Conservation (phyloP, 2,113 vertebrate genomes). For the Leucoraja erinaceus region DNA sequence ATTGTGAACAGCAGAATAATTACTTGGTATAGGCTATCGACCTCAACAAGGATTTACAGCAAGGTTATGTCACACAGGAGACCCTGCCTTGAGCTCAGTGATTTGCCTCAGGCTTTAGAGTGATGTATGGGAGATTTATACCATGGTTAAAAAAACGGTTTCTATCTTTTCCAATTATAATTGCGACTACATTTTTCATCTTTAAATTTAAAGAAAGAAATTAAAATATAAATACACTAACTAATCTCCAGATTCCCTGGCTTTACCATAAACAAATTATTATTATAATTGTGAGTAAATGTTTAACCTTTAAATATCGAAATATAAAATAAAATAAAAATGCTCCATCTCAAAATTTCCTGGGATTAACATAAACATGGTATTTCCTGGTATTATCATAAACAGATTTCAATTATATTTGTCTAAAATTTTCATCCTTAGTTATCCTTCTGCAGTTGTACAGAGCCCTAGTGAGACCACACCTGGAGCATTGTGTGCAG, state of each 20-base stretch:
- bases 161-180: not conserved
- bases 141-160: not conserved
- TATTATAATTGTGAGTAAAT: too few relatives aligned
- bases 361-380: too few relatives aligned
- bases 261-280: too few relatives aligned
- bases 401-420: too few relatives aligned
- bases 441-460: too few relatives aligned
- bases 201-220: not conserved
- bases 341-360: too few relatives aligned
- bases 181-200: not conserved
- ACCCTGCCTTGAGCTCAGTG: not conserved
- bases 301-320: too few relatives aligned
- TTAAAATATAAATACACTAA: not conserved
- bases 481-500: too few relatives aligned
- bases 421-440: too few relatives aligned
- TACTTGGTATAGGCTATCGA: not conserved
- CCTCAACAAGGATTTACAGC: conserved; percentile 20
- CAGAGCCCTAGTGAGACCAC: too few relatives aligned
- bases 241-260: not conserved
- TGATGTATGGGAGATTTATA: not conserved
- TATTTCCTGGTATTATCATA: too few relatives aligned
- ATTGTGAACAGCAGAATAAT: not conserved
- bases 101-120: not conserved
- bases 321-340: too few relatives aligned
- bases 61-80: conserved; percentile 19